Evolutionary conservation across 1,140 invertebrate species (phyloP), one percentile per base, ranked within the genome.

Genomic region (Ctenoplectra terminalis): DNA sequence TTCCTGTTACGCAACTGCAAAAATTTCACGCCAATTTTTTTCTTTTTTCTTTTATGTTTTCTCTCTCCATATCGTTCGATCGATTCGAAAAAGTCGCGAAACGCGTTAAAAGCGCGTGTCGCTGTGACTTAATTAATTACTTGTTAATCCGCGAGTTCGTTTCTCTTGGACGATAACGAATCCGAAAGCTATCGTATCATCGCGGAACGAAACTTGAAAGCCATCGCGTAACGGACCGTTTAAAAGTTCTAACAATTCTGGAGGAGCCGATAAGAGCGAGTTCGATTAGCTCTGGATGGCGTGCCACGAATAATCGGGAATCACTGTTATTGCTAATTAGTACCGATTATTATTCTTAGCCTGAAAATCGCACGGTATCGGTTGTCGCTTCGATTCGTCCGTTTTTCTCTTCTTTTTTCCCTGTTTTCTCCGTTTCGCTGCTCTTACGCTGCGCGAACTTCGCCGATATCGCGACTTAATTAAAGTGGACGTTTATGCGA

Each of bases 281-380:
- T 52, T 64, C 60, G 60, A 75, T 75, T 52, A 75, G 48, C 60
- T n/a, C 31, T 20, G 46, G 9, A 46, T 77, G 37, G 26, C 61
- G 63, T 67, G 48, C 13, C 17, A 11, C 26, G 26, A 67, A 40
- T 67, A 56, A 77, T 52, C 63, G 50, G 11, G 26, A 34, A 67
- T 67, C 74, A 54, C 61, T 67, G 26, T 75, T 66, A 75, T 67
- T 67, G 13, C 60, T 64, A 64, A 75, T 75, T 75, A 64, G 34
- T 4, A 23, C 17, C 7, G 31, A 40, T 40, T 52, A 75, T 67
- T 40, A 56, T 76, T 67, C 40, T 67, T n/a, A 40, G 20, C 37
- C 15, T 11, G 31, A 20, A 23, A 40, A 56, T 76, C 37, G 37
- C 50, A 8, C 2, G 48, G 48, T 67, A 77, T 56, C 37, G 37